Base-by-base conservation (phyloP, 2,888 invertebrate genomes). In the Margaritifera margaritifera region DNA sequence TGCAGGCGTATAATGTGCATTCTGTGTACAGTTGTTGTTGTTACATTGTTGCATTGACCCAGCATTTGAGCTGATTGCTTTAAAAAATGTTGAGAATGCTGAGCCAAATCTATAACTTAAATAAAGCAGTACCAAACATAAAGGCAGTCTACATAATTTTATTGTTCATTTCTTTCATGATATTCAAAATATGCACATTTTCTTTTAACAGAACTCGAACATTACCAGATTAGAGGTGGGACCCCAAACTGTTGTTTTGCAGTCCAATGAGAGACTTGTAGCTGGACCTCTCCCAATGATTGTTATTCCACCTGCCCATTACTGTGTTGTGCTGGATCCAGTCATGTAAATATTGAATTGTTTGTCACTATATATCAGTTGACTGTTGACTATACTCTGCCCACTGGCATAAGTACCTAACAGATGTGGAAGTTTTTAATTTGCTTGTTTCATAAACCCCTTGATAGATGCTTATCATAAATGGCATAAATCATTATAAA, bases 271-370 rank as follows among this genome's bases (percentile, higher is more conserved):
- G 66, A 58, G 69, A 57, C 63, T 87, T 4, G 76, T 74, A 5
- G 74, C 72, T 55, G 86, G 84, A 54, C 87, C 87, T 15, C 69
- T 80, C 2, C 83, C 85, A 0, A 81, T 81, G 80, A 81, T 87
- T 24, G 75, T 83, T 8, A 72, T 87, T 2, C 85, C 86, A 42
- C 87, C 85, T 11, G 86, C 84, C 11, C 77, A 78, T 57, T 87
- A 80, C 68, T 86, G 85, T 69, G 62, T 77, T 50, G 80, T 87
- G 56, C 71, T 77, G 31, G 72, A 87, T 61, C 87, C 87, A 53
- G 71, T 84, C 63, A 80, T 74, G 87, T 86, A 66, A 77, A 79
- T 81, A 60, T 27, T 60, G 6, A 55, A 20, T n/a, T 27, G 50
- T 50, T n/a, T n/a, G n/a, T n/a, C n/a, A n/a, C 56, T 3, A 11